A percentile compares a stretch with the other conserved stretches of the same genome.
These are phyloP conservation scores for Lepus europaeus DNA, from an alignment of 2,113 vertebrate genomes.

Conservation along the genomic window DNA sequence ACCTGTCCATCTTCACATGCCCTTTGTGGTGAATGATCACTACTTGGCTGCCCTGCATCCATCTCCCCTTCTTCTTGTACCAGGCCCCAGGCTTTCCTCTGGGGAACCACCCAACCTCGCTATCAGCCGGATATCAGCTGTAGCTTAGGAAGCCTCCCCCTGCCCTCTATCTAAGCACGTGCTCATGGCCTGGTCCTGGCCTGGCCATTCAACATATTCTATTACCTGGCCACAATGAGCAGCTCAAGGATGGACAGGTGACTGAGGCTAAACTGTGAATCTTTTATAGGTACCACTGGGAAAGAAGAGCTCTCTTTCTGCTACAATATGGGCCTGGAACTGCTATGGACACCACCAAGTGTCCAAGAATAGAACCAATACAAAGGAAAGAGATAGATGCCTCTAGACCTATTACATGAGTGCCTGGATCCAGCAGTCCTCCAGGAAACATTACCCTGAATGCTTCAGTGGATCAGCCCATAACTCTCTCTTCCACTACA, in stretches of 20 bases:
- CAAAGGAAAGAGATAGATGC: background rate
- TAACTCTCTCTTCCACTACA: background rate
- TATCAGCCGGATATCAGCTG: background rate
- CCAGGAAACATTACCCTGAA: background rate
- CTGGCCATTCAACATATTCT: background rate
- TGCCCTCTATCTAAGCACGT: background rate
- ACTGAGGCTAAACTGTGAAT: background rate
- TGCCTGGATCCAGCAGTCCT: background rate
- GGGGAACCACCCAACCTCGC: background rate
- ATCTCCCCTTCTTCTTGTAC: background rate
- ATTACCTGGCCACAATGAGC: background rate
- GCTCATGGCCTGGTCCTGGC: background rate
- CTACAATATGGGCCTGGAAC: background rate
- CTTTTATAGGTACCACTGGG: background rate
- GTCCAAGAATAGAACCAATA: background rate
- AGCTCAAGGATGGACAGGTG: background rate
- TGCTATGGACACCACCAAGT: background rate
- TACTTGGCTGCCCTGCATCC: background rate
- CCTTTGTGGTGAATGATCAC: accelerated
- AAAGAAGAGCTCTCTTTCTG: background rate
- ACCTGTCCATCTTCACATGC: background rate
- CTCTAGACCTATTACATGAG: background rate
- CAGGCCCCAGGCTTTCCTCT: background rate
- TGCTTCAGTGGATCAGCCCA: background rate
- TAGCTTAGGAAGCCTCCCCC: background rate